A percentile compares a stretch with the other conserved stretches of the same genome.
Conservation (phyloP, 2,888 invertebrate genomes). For the Tortrix viridana region DNA sequence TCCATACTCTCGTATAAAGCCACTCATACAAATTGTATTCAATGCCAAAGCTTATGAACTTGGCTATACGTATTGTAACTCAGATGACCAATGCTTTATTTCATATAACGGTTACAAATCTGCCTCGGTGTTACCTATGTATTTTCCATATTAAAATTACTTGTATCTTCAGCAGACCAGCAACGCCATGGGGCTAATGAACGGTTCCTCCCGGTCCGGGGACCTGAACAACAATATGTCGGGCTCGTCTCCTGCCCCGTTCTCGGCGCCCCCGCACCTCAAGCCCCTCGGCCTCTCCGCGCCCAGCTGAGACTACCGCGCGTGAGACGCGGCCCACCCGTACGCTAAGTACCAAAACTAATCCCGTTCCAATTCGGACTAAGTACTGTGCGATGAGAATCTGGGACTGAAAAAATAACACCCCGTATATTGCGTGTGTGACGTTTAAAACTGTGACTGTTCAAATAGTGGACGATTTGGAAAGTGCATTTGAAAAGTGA, state of each 20-base stretch:
- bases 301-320: slow-evolving; percentile 86
- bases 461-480: not conserved
- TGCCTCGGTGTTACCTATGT: too few species aligned
- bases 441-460: too few species aligned
- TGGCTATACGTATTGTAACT: too few species aligned
- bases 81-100: too few species aligned
- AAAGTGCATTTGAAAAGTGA: too few species aligned
- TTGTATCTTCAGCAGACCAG: slow-evolving; percentile 62
- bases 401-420: too few species aligned
- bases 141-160: not conserved
- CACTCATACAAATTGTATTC: too few species aligned
- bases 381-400: not conserved
- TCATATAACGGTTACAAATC: too few species aligned
- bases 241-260: slow-evolving; percentile 75
- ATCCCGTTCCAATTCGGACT: slow-evolving; percentile 33
- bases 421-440: too few species aligned
- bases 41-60: too few species aligned
- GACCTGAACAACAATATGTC: slow-evolving; percentile 89
- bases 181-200: slow-evolving; percentile 82
- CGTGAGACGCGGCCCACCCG: slow-evolving; percentile 76
- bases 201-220: slow-evolving; percentile 82
- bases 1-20: too few species aligned
- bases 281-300: slow-evolving; percentile 85
- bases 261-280: slow-evolving; percentile 81
- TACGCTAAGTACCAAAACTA: slow-evolving; percentile 78